Percentiles rank a stretch among this genome's conserved stretches.
phyloP scores from a whole-genome alignment of 2,113 vertebrate species.

The Arizona elegans region DNA sequence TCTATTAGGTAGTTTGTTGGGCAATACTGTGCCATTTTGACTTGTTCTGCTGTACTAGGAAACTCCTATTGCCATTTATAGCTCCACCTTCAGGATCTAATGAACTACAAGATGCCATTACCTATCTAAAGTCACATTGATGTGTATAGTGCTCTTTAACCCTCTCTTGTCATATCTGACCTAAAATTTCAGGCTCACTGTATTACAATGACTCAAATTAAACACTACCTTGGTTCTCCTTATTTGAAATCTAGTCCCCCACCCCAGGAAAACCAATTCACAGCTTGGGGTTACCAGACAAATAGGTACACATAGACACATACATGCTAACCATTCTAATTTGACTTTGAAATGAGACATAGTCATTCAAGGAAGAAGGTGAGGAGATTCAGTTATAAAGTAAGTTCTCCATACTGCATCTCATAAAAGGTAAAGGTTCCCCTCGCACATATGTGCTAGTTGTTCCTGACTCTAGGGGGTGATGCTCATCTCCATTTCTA shows the following conservation, averaged over 20 bases:
- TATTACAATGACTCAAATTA: background rate
- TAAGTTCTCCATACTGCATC: background rate
- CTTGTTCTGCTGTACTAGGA: background rate
- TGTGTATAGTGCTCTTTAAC: background rate
- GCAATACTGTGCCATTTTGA: background rate
- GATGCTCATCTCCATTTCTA: no score
- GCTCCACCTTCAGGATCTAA: background rate
- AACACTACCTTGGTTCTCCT: background rate
- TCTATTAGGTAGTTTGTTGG: background rate
- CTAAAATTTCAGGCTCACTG: background rate
- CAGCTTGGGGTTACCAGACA: background rate
- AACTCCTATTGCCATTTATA: background rate
- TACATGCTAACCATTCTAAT: background rate
- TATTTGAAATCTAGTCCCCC: background rate
- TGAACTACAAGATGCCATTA: background rate
- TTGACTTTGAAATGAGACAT: background rate
- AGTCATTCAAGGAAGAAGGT: background rate
- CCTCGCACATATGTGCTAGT: no score
- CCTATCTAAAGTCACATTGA: background rate
- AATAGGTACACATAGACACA: background rate
- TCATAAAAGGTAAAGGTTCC: no score
- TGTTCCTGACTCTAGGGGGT: no score
- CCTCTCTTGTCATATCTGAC: background rate
- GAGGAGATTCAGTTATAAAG: background rate
- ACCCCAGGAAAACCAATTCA: background rate